A percentile compares a stretch with the other conserved stretches of the same genome.
Conservation (phyloP, 2,888 invertebrate species). For the Malacosoma neustria region DNA sequence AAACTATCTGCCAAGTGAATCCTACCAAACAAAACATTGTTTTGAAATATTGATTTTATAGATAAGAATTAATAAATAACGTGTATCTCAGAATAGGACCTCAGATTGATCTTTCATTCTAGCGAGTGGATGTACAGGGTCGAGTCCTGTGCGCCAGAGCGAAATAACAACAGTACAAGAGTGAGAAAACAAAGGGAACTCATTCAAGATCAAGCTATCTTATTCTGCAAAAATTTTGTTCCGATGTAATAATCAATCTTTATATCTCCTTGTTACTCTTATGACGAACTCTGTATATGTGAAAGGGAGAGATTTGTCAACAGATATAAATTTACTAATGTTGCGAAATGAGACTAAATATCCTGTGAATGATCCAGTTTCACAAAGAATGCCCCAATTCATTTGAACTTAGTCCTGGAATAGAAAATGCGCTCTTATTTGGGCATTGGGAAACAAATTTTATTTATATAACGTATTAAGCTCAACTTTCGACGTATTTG, state of each 20-base stretch:
- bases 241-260: constrained; percentile 47
- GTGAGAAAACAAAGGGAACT: constrained; percentile 59
- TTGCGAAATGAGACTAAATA: constrained; percentile 56
- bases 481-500: no score
- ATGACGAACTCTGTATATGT: constrained; percentile 17
- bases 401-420: no score
- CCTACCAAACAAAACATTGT: no score
- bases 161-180: constrained; percentile 46
- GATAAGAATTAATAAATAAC: no score
- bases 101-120: constrained; percentile 63
- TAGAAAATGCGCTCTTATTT: no score
- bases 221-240: constrained; percentile 45
- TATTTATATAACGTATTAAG: no score
- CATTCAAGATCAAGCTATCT: constrained; percentile 60
- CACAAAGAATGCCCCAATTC: constrained; percentile 74
- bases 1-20: no score
- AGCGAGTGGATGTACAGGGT: constrained; percentile 47
- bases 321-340: constrained; percentile 34
- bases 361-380: constrained; percentile 65
- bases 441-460: no score
- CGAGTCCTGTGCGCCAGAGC: constrained; percentile 47
- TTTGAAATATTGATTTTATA: no score
- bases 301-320: constrained; percentile 20
- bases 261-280: constrained; percentile 31
- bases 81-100: constrained; percentile 43